Percentiles rank a stretch among this genome's conserved stretches.
Conservation (phyloP, 2,113 vertebrate genomes). For the Lanius ludovicianus region DNA sequence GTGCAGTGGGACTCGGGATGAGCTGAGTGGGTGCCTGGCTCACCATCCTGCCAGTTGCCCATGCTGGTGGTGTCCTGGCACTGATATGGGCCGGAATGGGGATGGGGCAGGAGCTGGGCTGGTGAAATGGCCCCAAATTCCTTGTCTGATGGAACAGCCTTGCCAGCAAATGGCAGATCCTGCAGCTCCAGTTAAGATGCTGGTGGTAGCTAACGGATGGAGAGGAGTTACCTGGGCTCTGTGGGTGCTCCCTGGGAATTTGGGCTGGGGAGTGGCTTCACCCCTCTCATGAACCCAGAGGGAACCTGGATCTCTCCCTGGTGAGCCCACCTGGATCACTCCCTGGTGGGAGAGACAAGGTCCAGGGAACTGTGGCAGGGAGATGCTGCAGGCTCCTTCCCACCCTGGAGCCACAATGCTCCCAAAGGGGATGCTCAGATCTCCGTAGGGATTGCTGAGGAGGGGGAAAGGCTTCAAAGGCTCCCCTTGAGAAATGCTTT, state of each 20-base stretch:
- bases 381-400: neutral
- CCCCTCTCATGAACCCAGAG: neutral
- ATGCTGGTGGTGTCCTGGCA: accelerated
- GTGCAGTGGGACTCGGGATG: neutral
- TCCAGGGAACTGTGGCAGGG: accelerated
- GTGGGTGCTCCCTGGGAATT: neutral
- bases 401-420: accelerated
- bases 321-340: neutral
- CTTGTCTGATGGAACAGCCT: neutral
- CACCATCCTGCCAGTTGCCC: accelerated
- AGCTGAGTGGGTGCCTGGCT: neutral
- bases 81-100: accelerated
- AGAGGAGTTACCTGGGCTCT: accelerated
- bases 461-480: neutral
- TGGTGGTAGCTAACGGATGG: neutral
- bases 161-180: neutral
- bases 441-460: accelerated
- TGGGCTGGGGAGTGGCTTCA: neutral
- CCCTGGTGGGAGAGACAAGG: neutral
- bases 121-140: neutral
- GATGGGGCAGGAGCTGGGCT: neutral
- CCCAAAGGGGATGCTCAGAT: accelerated
- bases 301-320: neutral
- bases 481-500: neutral
- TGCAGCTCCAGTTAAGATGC: neutral